Percentiles rank a stretch among this genome's conserved stretches.
phyloP scores from a whole-genome alignment of 2,888 invertebrate genomes.

The Argyra leucocephala region DNA sequence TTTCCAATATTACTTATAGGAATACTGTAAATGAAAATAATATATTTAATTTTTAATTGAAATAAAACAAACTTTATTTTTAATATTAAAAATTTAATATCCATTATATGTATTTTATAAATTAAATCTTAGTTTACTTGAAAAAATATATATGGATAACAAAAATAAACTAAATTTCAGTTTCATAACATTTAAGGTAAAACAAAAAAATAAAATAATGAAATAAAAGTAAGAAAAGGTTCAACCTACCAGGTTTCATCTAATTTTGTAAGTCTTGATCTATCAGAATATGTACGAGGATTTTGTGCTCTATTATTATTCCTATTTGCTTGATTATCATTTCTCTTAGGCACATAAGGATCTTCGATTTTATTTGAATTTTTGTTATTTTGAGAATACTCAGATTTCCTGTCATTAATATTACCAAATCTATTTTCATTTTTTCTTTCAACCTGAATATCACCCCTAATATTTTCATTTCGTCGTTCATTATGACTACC shows the following conservation, averaged over 20 bases:
- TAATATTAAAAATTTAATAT: background rate
- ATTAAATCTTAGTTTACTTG: too few species aligned
- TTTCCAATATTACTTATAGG: background rate
- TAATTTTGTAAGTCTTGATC: background rate
- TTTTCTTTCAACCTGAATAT: too few species aligned
- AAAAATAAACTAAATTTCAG: background rate
- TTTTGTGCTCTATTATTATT: too few species aligned
- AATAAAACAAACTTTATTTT: conserved; percentile 2
- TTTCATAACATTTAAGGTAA: background rate
- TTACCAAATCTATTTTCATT: too few species aligned
- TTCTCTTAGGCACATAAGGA: too few species aligned
- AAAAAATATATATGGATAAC: background rate
- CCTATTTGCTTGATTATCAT: too few species aligned
- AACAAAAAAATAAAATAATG: background rate
- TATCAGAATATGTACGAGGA: too few species aligned
- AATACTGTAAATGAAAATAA: background rate
- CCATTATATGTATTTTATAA: background rate
- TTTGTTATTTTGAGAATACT: too few species aligned
- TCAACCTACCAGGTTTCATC: background rate
- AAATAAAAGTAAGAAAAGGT: background rate
- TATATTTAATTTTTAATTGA: background rate
- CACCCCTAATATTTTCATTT: too few species aligned
- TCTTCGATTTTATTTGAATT: too few species aligned
- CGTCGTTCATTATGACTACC: too few species aligned
- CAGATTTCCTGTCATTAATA: too few species aligned